Percentiles rank a stretch among this genome's conserved stretches.
These are phyloP conservation scores for Oncorhynchus clarkii DNA, from an alignment of 2,113 vertebrate genomes.

Conservation along the genomic window DNA sequence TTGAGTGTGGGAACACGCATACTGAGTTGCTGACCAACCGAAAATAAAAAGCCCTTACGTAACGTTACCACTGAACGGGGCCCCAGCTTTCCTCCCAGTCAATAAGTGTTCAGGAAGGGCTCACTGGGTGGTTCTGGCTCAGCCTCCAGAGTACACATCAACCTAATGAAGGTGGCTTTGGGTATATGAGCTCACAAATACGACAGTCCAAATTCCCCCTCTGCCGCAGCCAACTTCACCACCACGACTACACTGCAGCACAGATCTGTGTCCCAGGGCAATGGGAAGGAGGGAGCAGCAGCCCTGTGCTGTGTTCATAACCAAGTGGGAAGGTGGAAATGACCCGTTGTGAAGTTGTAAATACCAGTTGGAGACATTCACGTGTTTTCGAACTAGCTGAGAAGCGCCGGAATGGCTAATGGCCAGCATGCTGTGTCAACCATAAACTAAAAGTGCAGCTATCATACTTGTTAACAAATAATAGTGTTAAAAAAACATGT, in stretches of 20 bases:
- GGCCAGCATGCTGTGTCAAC: no score
- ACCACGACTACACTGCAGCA: constrained; percentile 26
- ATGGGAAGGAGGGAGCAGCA: constrained; percentile 6
- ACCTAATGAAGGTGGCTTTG: constrained; percentile 49
- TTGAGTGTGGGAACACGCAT: constrained; percentile 1
- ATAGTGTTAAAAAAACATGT: no score
- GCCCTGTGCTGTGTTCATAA: neutral
- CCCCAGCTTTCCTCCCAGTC: constrained; percentile 35
- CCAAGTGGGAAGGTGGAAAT: no score
- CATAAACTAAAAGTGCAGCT: no score
- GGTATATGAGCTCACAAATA: constrained; percentile 41
- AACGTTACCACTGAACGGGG: constrained; percentile 35
- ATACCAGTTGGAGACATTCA: no score
- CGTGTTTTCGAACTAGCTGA: no score
- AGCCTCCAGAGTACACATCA: constrained; percentile 27
- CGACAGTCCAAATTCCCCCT: constrained; percentile 32
- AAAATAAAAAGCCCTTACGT: constrained; percentile 46
- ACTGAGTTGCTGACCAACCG: constrained; percentile 24
- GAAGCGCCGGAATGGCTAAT: no score
- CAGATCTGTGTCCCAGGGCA: constrained; percentile 34
- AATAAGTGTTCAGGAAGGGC: constrained; percentile 14
- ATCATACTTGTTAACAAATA: no score
- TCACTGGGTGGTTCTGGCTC: constrained; percentile 57
- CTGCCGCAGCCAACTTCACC: constrained; percentile 28
- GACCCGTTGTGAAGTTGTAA: no score